Evolutionary conservation across 2,113 vertebrate genomes (phyloP).

Genomic region (Hydrochoerus hydrochaeris): DNA sequence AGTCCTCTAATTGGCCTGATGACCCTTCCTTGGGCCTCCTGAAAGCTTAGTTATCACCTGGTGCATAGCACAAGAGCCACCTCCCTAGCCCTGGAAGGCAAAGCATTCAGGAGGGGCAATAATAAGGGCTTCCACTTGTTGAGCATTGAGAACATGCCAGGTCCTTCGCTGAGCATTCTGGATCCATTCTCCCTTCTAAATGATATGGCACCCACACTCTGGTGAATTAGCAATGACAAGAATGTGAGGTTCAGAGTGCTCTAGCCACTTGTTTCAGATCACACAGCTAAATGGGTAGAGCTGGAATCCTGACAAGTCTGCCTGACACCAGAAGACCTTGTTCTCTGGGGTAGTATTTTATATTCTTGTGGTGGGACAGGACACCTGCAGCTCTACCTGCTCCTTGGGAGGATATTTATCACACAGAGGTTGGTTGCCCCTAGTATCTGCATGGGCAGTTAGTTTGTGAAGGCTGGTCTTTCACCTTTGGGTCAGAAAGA

Average conservation of each 20-base stretch:
- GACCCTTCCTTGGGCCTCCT: slow-evolving; percentile 57
- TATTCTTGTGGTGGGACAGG: fast-evolving
- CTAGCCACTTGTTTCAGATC: background rate
- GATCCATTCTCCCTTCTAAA: too few species aligned
- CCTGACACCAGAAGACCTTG: background rate
- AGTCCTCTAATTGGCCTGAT: slow-evolving; percentile 3
- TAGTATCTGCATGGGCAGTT: background rate
- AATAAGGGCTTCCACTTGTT: background rate
- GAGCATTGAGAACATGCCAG: background rate
- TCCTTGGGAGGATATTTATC: background rate
- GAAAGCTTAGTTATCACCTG: slow-evolving; percentile 35
- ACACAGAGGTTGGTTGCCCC: background rate
- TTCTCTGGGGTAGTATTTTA: background rate
- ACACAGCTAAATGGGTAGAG: background rate
- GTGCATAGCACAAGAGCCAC: background rate
- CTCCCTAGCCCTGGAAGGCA: background rate
- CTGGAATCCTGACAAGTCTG: background rate
- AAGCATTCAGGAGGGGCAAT: background rate
- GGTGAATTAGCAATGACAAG: background rate
- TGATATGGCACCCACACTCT: too few species aligned
- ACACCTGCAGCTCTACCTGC: background rate
- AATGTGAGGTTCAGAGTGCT: background rate
- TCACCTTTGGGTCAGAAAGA: background rate
- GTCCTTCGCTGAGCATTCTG: background rate
- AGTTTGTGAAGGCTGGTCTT: background rate